phyloP scores from a whole-genome alignment of 2,888 invertebrate genomes.

The Lycocerus yunnanus region DNA sequence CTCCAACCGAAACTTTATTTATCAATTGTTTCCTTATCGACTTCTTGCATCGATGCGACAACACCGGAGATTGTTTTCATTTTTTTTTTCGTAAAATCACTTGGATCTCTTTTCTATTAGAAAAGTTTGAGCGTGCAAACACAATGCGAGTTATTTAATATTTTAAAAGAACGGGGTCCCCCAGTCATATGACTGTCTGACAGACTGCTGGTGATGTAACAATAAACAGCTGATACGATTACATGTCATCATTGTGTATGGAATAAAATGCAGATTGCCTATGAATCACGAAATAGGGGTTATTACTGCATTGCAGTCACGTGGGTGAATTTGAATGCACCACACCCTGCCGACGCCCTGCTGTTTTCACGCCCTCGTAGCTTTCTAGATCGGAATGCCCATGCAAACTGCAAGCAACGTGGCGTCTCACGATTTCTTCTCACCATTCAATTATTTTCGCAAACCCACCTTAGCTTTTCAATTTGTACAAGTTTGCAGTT shows the following conservation, averaged over 20 bases:
- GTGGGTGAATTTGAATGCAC: slow-evolving; percentile 35
- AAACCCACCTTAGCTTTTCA: background rate
- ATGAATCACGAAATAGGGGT: slow-evolving; percentile 22
- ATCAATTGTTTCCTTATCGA: background rate
- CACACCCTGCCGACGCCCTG: slow-evolving; percentile 40
- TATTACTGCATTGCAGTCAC: slow-evolving; percentile 32
- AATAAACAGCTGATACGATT: slow-evolving; percentile 19
- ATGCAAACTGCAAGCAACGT: slow-evolving; percentile 18
- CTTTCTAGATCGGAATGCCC: slow-evolving; percentile 35
- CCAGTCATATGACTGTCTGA: slow-evolving; percentile 18
- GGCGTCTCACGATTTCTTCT: slow-evolving; percentile 5
- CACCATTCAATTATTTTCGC: background rate
- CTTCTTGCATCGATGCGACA: background rate
- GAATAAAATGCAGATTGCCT: slow-evolving; percentile 13
- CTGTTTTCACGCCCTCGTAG: slow-evolving; percentile 36
- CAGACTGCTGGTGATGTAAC: slow-evolving; percentile 20
- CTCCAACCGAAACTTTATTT: background rate
- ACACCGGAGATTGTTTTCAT: background rate
- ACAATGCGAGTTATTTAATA: background rate
- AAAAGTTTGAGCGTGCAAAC: background rate
- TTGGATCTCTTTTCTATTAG: background rate
- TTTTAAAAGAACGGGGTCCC: background rate
- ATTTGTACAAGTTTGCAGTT: background rate
- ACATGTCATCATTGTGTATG: background rate
- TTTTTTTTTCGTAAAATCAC: background rate